Evolutionary conservation across 2,113 vertebrate species (phyloP).

Genomic region (Dicrurus megarhynchus): DNA sequence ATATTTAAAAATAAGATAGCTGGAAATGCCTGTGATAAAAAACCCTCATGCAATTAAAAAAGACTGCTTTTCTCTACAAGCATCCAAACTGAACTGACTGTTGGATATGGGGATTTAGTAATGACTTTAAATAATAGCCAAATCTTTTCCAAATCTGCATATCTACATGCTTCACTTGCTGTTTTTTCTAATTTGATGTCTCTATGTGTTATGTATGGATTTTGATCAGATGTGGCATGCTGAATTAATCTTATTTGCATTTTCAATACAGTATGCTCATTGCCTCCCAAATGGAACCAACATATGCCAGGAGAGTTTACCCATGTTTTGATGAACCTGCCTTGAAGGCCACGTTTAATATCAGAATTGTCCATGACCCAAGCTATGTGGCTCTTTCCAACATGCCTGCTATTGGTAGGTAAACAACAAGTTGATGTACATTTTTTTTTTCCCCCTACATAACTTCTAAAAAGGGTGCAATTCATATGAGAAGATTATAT

Average conservation of each 20-base stretch:
- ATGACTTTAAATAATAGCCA: neutral
- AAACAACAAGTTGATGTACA: neutral
- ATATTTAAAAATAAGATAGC: neutral
- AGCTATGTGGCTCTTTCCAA: slow-evolving; percentile 79
- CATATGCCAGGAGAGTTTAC: slow-evolving; percentile 74
- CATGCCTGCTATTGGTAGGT: slow-evolving; percentile 79
- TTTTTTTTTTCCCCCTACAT: rapidly evolving
- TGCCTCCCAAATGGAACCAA: slow-evolving; percentile 77
- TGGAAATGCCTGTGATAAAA: neutral
- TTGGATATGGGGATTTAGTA: neutral
- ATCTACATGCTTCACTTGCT: neutral
- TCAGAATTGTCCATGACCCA: slow-evolving; percentile 78
- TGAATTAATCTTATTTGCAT: neutral
- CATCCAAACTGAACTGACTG: neutral
- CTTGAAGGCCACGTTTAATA: slow-evolving; percentile 80
- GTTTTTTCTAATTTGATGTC: neutral
- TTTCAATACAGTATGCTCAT: slow-evolving; percentile 69
- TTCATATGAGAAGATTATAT: neutral
- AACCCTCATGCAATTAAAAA: neutral
- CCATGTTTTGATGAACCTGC: slow-evolving; percentile 84
- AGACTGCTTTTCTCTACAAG: neutral
- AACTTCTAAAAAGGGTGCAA: neutral
- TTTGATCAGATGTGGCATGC: neutral
- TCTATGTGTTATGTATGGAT: neutral
- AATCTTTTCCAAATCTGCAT: neutral